Evolutionary conservation across 2,888 invertebrate species (phyloP).

Genomic region (Philereme transversata): DNA sequence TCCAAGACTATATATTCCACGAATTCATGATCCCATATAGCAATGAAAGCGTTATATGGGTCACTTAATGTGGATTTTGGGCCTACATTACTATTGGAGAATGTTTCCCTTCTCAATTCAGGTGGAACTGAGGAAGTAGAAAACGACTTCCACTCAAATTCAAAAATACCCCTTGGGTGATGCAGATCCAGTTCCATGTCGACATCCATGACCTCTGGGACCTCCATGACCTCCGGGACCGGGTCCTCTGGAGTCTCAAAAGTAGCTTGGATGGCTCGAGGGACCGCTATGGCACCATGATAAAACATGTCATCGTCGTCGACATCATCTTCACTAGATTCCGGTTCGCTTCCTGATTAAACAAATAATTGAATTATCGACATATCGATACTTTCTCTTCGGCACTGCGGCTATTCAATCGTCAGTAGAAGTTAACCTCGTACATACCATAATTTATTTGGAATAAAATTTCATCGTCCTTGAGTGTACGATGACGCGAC

Average conservation of each 20-base stretch:
- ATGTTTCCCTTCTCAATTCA: too few relatives aligned
- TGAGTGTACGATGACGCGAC: slow-evolving; percentile 1
- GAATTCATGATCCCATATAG: too few relatives aligned
- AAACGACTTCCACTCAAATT: not conserved
- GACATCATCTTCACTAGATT: not conserved
- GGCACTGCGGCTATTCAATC: not conserved
- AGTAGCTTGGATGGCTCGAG: not conserved
- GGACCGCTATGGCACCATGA: too few relatives aligned
- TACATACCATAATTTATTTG: not conserved
- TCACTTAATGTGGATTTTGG: too few relatives aligned
- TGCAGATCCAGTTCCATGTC: too few relatives aligned
- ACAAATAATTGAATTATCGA: slow-evolving; percentile 3
- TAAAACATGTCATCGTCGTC: too few relatives aligned
- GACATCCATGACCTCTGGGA: not conserved
- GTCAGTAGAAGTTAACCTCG: not conserved
- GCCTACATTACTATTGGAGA: too few relatives aligned
- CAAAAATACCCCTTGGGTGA: too few relatives aligned
- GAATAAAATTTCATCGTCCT: slow-evolving; percentile 1
- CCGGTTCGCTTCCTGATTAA: slow-evolving; percentile 2
- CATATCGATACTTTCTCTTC: slow-evolving; percentile 1
- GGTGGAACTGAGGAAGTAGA: too few relatives aligned
- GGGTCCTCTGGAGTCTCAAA: slow-evolving; percentile 4
- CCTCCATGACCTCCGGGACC: slow-evolving; percentile 2
- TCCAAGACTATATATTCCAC: too few relatives aligned
- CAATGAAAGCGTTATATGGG: too few relatives aligned